Evolutionary conservation across 1,140 invertebrate species (phyloP), one percentile per base, ranked within the genome.

Genomic region (Papilio polyxenes): DNA sequence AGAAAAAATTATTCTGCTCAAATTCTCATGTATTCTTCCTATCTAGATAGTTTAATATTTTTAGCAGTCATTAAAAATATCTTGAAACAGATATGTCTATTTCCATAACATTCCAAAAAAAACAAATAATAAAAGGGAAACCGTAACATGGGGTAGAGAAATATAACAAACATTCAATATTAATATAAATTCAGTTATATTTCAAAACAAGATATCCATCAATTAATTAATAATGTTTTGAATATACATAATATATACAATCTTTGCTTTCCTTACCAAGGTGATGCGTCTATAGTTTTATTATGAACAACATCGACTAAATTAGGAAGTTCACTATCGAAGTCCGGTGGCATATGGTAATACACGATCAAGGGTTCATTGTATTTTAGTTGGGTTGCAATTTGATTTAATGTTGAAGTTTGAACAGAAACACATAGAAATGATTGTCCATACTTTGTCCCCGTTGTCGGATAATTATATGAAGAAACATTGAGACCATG

Each of bases 381-480:
- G 89, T 96, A 98, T 84, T 96, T 96, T 44, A 98, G 90, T 87
- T 97, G 97, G 72, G 94, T 90, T 5, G 97, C 97, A 75, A 98
- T 96, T 83, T 95, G 95, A 87, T 98, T 95, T 49, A 98, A 91
- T 74, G 97, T 95, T 31, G 94, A 90, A 0, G 95, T 89, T 59
- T 95, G 94, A 8, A 98, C 93, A 0, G 97, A 97, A 51, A 99
- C 95, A 90, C 98, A 99, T 0, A 99, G 93, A 84, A 98, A 97
- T 51, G 96, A 97, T 92, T 99, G 98, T 0, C 98, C 98, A 93
- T 97, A 98, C 13, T 93, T 91, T 81, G 93, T 93, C 0, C 97
- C 98, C 4, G 96, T 96, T 0, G 93, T 76, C 13, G 98, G 98
- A 94, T 98, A 99, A 9, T 85, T 89, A 89, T 98, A 99, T 7